Evolutionary conservation across 2,888 invertebrate species (phyloP).

Genomic region (Pyrrhosoma nymphula): DNA sequence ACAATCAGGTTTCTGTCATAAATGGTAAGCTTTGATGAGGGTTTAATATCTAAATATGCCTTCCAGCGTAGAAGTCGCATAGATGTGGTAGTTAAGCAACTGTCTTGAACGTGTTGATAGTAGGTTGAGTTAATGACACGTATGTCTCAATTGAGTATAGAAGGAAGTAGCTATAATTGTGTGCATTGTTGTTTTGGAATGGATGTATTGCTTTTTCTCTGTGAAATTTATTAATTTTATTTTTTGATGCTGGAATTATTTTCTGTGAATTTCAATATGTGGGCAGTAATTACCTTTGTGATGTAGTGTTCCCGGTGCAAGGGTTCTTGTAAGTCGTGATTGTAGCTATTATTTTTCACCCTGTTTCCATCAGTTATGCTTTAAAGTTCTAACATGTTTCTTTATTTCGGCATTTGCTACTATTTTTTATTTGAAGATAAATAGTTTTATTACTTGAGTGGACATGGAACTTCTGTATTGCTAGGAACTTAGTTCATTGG

Average conservation of each 20-base stretch:
- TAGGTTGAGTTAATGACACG: conserved; percentile 50
- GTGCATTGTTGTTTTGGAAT: conserved; percentile 40
- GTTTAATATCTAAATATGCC: conserved; percentile 3
- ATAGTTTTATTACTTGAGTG: background rate
- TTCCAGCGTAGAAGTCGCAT: background rate
- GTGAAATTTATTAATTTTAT: conserved; percentile 22
- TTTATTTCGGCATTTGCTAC: background rate
- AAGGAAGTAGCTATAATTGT: background rate
- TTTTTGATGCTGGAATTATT: background rate
- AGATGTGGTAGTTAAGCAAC: conserved; percentile 53
- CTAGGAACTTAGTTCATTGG: background rate
- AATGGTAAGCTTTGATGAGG: conserved; percentile 65
- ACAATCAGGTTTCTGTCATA: conserved; percentile 65
- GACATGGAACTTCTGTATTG: too few relatives aligned
- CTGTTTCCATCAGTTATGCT: background rate
- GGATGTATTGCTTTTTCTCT: background rate
- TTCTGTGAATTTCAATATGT: background rate
- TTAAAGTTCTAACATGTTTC: background rate
- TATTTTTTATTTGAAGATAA: background rate
- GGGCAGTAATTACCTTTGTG: background rate
- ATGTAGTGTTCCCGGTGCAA: background rate
- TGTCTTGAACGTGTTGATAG: conserved; percentile 49
- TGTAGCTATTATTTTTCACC: background rate
- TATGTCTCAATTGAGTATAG: conserved; percentile 21
- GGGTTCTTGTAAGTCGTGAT: background rate